Base-by-base conservation (phyloP, 2,113 vertebrate genomes). In the Saccopteryx leptura region DNA sequence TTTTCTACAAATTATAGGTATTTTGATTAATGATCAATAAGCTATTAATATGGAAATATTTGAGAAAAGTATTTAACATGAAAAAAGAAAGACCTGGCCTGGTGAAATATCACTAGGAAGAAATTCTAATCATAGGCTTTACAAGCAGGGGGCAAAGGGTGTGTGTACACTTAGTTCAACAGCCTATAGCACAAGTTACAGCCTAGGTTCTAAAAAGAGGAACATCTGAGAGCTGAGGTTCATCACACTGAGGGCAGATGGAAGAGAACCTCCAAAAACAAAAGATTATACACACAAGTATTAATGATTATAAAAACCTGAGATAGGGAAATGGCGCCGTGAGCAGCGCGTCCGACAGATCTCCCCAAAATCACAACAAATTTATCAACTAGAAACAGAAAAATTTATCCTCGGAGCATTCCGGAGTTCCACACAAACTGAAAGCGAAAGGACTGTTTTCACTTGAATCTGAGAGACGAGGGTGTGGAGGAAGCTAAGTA, bases 1-100 rank as follows among this genome's bases (percentile, higher is more conserved):
- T 58, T 69, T 97, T 88, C 65, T 93, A 88, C 28, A 91, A 95
- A 21, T 76, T 88, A 17, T 13, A 88, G 23, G 2, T 52, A 54
- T 84, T 84, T 88, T 91, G 58, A 33, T 84, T 68, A 79, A 46
- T 65, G 61, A 94, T 86, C 33, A 91, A 54, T 48, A 78, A 83
- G 60, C 24, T 74, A 80, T 65, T 83, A 95, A 52, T 60, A 78
- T 17, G n/a, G 17, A 61, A 93, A 46, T 96, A 84, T 84, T 28
- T 80, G 56, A 79, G 81, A 75, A 82, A 85, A 90, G 11, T 68
- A 9, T 54, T 72, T 78, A 78, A 17, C 15, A 69, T 84, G 91
- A 79, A 69, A 19, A 48, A 28, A 28, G 19, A 39, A 11, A 10
- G 48, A 14, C 28, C 28, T 72, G 18, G 21, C 11, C 76, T 74